Evolutionary conservation across 2,797 vertebrate species (phyloP).

Genomic region (Chrysocyon brachyurus): DNA sequence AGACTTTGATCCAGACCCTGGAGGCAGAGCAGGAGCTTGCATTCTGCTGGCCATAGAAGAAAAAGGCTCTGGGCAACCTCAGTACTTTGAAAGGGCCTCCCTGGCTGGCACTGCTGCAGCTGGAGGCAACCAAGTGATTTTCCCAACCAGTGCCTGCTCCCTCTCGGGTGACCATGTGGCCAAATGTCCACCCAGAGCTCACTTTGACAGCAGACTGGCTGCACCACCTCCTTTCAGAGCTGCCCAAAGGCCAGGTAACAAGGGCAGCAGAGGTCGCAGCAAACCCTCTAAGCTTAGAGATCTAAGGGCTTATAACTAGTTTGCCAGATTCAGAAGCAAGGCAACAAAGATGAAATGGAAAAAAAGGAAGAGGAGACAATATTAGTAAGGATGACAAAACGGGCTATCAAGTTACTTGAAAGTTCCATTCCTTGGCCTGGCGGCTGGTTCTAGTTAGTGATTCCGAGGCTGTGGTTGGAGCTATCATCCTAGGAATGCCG

Average conservation of each 20-base stretch:
- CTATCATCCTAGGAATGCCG: conserved; percentile 37
- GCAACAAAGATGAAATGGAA: neutral
- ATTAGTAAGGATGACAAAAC: conserved; percentile 67
- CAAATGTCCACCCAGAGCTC: neutral
- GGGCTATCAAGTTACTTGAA: conserved; percentile 53
- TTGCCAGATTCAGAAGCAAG: neutral
- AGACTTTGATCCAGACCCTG: neutral
- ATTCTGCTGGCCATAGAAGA: neutral
- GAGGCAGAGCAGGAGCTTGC: neutral
- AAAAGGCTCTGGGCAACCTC: neutral
- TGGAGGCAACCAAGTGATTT: neutral
- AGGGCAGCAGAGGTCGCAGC: neutral
- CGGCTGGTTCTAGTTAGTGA: neutral
- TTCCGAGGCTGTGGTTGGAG: neutral
- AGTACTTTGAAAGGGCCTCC: neutral
- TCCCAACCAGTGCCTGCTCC: neutral
- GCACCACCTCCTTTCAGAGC: neutral
- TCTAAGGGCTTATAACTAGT: neutral
- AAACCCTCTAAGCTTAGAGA: neutral
- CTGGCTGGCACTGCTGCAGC: too few relatives aligned
- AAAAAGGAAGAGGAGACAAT: neutral
- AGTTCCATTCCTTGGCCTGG: neutral
- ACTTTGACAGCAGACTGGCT: neutral
- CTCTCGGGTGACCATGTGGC: neutral
- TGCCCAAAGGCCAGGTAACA: neutral